Evolutionary conservation across 2,888 invertebrate species (phyloP), one percentile per base, ranked within the genome.

Genomic region (Lepidochitona cinerea): DNA sequence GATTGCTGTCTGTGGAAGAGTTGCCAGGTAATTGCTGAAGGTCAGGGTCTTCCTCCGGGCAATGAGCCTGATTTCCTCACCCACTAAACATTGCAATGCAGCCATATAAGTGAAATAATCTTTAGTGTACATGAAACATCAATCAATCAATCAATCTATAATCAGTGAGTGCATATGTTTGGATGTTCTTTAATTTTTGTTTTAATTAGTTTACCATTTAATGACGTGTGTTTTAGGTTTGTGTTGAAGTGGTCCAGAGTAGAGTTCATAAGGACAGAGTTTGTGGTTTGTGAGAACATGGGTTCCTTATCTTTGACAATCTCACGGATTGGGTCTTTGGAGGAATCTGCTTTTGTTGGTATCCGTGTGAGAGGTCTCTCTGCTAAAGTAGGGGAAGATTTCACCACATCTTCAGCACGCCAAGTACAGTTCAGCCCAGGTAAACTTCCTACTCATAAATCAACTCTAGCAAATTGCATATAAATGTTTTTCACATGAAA

Each of bases 211-310:
- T n/a, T n/a, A n/a, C n/a, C n/a, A n/a, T n/a, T n/a, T n/a, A n/a
- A n/a, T n/a, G n/a, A n/a, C n/a, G n/a, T 49, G 49, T 2, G 18
- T 49, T 49, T 49, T 76, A 88, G 88, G 65, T 84, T 86, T 71
- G 78, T 83, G 32, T 75, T 88, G 73, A 78, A 74, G 12, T 88
- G 88, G 88, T 86, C 89, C 0, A 72, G 82, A 12, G 74, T 89
- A 2, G 84, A 87, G 77, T 84, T 90, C 64, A 80, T 77, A 6
- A 82, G 81, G 65, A 79, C 84, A 14, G 85, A 86, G 68, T 78
- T 88, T 53, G 86, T 87, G 18, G 87, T 87, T 0, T 90, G 90
- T 80, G 90, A 90, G 76, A 87, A 89, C 70, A 84, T 88, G n/a
- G 89, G 88, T 0, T 84, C 83, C 0, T 75, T 90, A 26, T 74